phyloP scores from a whole-genome alignment of 1,140 invertebrate species.

The Littorina saxatilis region DNA sequence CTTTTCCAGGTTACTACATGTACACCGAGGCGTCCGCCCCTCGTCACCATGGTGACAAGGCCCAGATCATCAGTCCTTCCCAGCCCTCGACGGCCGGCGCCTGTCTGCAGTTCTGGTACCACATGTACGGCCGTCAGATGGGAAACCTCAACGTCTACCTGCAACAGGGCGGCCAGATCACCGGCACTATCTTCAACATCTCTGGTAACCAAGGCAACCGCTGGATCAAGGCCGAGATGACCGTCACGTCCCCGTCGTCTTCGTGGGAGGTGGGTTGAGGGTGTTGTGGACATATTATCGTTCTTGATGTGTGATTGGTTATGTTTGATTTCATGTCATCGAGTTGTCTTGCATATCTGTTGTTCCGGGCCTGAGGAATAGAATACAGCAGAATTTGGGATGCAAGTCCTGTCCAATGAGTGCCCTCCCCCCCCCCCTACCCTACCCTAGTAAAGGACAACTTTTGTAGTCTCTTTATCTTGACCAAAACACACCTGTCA shows the following conservation, averaged over 20 bases:
- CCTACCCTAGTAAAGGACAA: no score
- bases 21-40: conserved; percentile 85
- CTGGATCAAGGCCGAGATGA: conserved; percentile 60
- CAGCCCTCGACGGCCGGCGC: conserved; percentile 39
- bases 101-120: conserved; percentile 81
- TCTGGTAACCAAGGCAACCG: conserved; percentile 60
- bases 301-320: background rate
- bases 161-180: conserved; percentile 3
- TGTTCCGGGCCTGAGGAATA: no score
- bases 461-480: no score
- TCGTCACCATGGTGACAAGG: conserved; percentile 82
- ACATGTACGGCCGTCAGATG: conserved; percentile 83
- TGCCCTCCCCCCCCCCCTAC: no score
- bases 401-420: no score
- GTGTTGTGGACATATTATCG: background rate
- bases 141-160: conserved; percentile 65
- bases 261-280: conserved; percentile 53
- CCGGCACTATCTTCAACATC: conserved; percentile 40
- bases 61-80: conserved; percentile 78
- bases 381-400: no score
- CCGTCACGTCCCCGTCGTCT: conserved; percentile 45
- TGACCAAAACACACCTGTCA: no score
- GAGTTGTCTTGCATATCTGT: no score
- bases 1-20: conserved; percentile 86
- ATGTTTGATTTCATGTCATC: no score